phyloP scores from a whole-genome alignment of 2,797 vertebrate species.

The Dryobates pubescens region DNA sequence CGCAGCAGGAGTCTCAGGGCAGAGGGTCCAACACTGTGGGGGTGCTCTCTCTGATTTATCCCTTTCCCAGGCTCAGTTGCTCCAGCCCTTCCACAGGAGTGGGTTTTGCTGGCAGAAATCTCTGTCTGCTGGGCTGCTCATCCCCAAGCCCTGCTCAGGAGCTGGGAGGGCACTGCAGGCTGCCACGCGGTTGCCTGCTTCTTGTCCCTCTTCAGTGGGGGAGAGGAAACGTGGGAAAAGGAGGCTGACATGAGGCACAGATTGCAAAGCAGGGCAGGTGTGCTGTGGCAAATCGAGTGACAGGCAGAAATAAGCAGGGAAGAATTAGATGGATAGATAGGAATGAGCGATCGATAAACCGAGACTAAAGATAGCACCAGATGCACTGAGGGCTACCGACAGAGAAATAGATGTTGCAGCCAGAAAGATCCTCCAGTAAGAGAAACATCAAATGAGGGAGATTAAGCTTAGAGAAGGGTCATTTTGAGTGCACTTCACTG shows the following conservation, averaged over 20 bases:
- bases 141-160: not conserved
- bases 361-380: slow-evolving; percentile 61
- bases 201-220: not conserved
- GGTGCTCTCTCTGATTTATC: not conserved
- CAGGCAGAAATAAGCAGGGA: slow-evolving; percentile 38
- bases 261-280: slow-evolving; percentile 26
- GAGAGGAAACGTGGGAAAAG: not conserved
- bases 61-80: not conserved
- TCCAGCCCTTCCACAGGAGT: not conserved
- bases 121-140: not conserved
- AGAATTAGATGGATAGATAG: slow-evolving; percentile 51
- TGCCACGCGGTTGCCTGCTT: not conserved
- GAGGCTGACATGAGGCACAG: not conserved
- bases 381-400: slow-evolving; percentile 24
- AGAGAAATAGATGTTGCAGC: slow-evolving; percentile 43
- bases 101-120: not conserved
- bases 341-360: slow-evolving; percentile 39
- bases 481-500: slow-evolving; percentile 13
- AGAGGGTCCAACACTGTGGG: not conserved
- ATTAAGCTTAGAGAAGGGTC: slow-evolving; percentile 1
- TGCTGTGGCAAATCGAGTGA: not conserved
- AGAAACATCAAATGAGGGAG: not conserved
- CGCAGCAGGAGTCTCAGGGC: not conserved
- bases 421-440: not conserved
- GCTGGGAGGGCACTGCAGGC: not conserved